Evolutionary conservation across 30 jellyfish, hydroid and myxozoan species (phyloP).

Genomic region (Hydractinia echinata): DNA sequence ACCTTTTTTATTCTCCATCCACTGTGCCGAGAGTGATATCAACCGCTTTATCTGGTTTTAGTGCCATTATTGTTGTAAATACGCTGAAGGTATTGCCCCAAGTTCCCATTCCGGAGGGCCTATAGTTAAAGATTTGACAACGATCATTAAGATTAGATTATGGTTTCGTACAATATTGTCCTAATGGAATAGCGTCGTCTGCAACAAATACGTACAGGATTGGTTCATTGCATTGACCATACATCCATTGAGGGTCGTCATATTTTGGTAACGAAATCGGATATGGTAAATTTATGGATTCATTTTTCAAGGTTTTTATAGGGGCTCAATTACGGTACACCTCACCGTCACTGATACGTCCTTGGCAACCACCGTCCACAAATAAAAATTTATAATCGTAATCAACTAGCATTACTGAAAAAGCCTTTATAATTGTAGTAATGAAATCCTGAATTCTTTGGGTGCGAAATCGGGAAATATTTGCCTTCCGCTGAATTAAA

Average conservation of each 20-base stretch:
- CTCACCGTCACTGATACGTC: slow-evolving; percentile 38
- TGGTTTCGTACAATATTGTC: slow-evolving; percentile 30
- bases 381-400: slow-evolving; percentile 21
- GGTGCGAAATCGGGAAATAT: neutral
- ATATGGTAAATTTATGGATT: neutral
- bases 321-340: slow-evolving; percentile 21
- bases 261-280: slow-evolving; percentile 25
- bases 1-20: neutral
- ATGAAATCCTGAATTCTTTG: neutral
- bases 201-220: slow-evolving; percentile 26
- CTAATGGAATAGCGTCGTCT: slow-evolving; percentile 26
- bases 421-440: too few species aligned
- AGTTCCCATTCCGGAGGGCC: too few species aligned
- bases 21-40: slow-evolving; percentile 12
- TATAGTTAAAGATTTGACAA: slow-evolving; percentile 10
- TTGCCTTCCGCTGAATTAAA: too few species aligned
- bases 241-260: neutral
- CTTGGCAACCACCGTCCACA: slow-evolving; percentile 41
- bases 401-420: slow-evolving; percentile 18
- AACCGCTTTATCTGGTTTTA: neutral
- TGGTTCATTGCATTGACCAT: neutral
- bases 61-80: neutral
- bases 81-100: slow-evolving; percentile 15
- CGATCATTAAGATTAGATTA: slow-evolving; percentile 5
- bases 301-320: neutral